These are phyloP conservation scores for Diplogasteroides magnus DNA, from an alignment of 1,140 invertebrate species.

Conservation along the genomic window DNA sequence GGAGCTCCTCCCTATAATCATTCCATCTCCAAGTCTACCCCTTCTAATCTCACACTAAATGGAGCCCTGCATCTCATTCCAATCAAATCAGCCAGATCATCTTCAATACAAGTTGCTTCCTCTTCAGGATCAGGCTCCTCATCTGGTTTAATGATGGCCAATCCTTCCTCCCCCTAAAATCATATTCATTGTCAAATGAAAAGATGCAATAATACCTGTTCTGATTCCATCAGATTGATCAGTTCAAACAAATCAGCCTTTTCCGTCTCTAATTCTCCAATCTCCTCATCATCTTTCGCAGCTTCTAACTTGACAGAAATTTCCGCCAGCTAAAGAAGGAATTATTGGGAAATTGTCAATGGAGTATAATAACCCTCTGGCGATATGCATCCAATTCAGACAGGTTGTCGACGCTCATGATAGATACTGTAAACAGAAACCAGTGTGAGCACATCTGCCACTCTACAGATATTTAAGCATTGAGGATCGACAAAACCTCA, in stretches of 20 bases:
- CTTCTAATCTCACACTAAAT: neutral
- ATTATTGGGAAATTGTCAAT: no score
- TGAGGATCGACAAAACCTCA: no score
- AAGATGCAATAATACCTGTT: no score
- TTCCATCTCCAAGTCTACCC: neutral
- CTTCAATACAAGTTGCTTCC: neutral
- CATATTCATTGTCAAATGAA: neutral
- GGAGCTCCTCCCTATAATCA: neutral
- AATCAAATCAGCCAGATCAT: neutral
- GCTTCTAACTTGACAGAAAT: no score
- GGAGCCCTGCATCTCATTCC: conserved; percentile 12
- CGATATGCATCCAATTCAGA: no score
- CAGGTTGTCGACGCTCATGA: no score
- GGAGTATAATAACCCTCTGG: no score
- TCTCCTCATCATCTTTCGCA: neutral
- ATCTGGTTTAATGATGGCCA: neutral
- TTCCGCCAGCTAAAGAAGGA: no score
- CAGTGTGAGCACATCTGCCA: no score
- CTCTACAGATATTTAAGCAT: no score
- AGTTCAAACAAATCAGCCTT: conserved; percentile 7
- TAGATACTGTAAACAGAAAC: no score
- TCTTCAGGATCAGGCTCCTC: neutral
- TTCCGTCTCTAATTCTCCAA: neutral
- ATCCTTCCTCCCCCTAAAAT: neutral
- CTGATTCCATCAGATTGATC: conserved; percentile 4